A percentile compares a stretch with the other conserved stretches of the same genome.
phyloP scores from a whole-genome alignment of 2,113 vertebrate genomes.

The Clupea harengus region DNA sequence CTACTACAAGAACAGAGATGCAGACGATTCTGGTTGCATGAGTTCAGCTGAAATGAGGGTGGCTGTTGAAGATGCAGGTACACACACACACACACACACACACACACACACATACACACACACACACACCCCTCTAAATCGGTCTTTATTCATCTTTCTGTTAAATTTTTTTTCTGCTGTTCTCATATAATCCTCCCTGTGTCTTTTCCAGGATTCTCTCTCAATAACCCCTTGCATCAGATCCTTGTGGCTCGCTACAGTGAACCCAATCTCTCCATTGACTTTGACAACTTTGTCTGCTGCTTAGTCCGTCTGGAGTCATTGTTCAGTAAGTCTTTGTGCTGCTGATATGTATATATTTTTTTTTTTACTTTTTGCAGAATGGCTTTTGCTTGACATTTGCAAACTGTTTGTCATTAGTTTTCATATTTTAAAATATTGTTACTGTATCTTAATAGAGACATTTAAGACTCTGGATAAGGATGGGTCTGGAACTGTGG shows the following conservation, averaged over 20 bases:
- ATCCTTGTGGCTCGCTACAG: constrained; percentile 71
- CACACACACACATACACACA: constrained; percentile 8
- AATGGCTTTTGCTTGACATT: not conserved
- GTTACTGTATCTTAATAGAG: constrained; percentile 54
- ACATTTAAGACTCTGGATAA: constrained; percentile 77
- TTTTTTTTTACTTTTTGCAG: no score
- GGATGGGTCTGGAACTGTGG: constrained; percentile 66
- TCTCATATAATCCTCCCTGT: not conserved
- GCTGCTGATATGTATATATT: no score
- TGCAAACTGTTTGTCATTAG: not conserved
- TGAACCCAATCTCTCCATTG: constrained; percentile 61
- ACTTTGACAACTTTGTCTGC: constrained; percentile 80
- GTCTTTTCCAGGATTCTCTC: constrained; percentile 72
- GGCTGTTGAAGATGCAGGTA: constrained; percentile 79
- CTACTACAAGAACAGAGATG: constrained; percentile 75
- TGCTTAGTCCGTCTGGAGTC: constrained; percentile 78
- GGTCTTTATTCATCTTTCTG: not conserved
- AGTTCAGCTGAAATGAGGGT: constrained; percentile 80
- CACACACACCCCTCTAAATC: not conserved
- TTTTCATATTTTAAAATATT: not conserved
- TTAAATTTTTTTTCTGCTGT: not conserved
- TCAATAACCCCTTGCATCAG: constrained; percentile 77
- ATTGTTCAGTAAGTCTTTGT: constrained; percentile 78
- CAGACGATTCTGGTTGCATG: constrained; percentile 83
- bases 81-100: not conserved